Evolutionary conservation across 2,797 vertebrate species (phyloP).

Genomic region (Tapirus indicus): DNA sequence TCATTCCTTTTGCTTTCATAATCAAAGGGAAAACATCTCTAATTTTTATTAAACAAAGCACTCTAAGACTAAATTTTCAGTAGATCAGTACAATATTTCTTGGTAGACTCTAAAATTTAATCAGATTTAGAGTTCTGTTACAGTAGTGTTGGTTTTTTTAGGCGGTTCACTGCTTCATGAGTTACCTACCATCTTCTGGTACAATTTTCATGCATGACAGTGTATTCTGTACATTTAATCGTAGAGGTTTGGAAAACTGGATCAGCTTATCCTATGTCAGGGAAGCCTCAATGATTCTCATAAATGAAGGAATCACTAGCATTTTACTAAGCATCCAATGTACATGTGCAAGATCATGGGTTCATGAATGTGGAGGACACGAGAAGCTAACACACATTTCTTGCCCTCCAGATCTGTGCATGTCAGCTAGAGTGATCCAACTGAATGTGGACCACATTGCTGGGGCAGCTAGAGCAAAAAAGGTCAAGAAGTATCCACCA

Average conservation of each 20-base stretch:
- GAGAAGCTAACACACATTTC: neutral
- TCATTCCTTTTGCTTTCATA: neutral
- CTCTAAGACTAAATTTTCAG: neutral
- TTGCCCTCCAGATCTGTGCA: neutral
- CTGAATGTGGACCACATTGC: neutral
- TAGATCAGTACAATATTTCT: neutral
- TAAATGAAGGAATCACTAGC: neutral
- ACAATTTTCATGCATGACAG: neutral
- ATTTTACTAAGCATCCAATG: neutral
- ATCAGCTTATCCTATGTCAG: neutral
- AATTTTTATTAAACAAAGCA: neutral
- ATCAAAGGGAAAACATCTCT: neutral
- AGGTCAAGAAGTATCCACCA: neutral
- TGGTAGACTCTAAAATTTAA: neutral
- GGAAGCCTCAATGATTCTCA: neutral
- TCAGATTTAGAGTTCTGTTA: neutral
- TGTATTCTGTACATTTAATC: neutral
- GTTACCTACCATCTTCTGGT: neutral
- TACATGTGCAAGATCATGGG: neutral
- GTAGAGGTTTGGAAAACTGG: neutral
- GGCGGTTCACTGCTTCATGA: neutral
- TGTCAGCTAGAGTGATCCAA: neutral
- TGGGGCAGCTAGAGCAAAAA: neutral
- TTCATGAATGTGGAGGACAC: neutral
- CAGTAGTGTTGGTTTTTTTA: neutral